Conservation (phyloP, 2,888 invertebrate genomes). For the Oxycera nigricornis region DNA sequence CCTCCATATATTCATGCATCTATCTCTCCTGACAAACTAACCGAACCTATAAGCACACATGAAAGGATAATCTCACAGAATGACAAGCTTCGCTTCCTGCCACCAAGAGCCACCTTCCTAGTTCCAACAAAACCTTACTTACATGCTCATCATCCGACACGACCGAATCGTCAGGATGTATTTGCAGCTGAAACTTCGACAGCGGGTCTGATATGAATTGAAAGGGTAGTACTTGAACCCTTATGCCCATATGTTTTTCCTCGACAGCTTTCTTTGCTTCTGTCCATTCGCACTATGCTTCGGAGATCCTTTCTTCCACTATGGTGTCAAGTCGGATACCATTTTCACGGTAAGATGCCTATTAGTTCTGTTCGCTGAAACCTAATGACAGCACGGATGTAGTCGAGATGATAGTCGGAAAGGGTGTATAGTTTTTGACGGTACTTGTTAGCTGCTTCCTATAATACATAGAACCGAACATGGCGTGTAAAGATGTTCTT, state of each 20-base stretch:
- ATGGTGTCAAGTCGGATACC: neutral
- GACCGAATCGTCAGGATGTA: neutral
- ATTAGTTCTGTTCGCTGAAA: neutral
- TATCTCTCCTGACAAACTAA: neutral
- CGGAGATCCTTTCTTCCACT: slow-evolving; percentile 1
- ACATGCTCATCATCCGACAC: neutral
- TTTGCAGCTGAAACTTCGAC: slow-evolving; percentile 3
- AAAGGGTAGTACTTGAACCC: slow-evolving; percentile 15
- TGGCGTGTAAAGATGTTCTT: neutral
- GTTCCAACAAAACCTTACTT: neutral
- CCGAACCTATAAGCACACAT: slow-evolving; percentile 8
- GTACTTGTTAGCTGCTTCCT: too few species aligned
- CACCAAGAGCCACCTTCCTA: neutral
- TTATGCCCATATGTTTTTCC: slow-evolving; percentile 3
- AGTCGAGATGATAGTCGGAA: neutral
- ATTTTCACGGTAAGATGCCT: slow-evolving; percentile 15
- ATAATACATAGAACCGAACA: too few species aligned
- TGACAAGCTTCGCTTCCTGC: neutral
- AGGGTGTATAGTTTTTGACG: too few species aligned
- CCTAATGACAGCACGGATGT: neutral
- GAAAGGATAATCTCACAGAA: neutral
- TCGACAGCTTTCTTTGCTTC: slow-evolving; percentile 10
- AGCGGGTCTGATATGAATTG: slow-evolving; percentile 8
- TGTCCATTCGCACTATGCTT: neutral
- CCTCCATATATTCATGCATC: neutral